Base-by-base conservation (phyloP, 2,113 vertebrate genomes). In the Bombycilla garrulus region DNA sequence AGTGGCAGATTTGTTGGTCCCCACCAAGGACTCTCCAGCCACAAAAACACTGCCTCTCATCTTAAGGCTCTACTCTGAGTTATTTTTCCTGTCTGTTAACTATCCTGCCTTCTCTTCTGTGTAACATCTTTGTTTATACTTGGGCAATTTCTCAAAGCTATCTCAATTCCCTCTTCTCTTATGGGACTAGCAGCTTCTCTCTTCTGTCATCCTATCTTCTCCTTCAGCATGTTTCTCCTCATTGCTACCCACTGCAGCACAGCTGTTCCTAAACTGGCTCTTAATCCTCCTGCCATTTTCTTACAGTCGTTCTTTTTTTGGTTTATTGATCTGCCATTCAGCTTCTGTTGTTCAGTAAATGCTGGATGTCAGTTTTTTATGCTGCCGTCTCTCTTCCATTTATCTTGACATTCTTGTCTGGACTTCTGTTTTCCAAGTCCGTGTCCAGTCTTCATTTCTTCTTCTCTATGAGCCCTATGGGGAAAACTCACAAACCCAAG, bases 201-300 rank as follows among this genome's bases (percentile, higher is more conserved):
- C 33, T 79, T 74, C 66, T 90, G 54, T 80, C 81, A 82, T 88
- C n/a, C 44, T 71, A 31, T 44, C 74, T 88, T 79, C 33, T 74
- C 44, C 74, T 90, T 65, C 81, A 85, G 62, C 33, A 42, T 38
- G 58, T 86, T 92, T 90, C 85, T 93, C 29, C 40, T 82, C 82
- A 44, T 70, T 82, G 54, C 67, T 90, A 45, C 66, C 82, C 67
- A 90, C 58, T 73, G 67, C 67, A 90, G 62, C 79, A 83, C 38
- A 82, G 54, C 45, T 92, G 28, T 80, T 93, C 45, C 71, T 61
- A 57, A 92, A n/a, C 26, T 64, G 67, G 47, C 22, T 89, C 65
- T 94, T 94, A 91, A 91, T 94, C 78, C 84, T 94, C n/a, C 90
- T 93, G 90, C 70, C 70, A 65, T 69, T 76, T 96, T 83, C 81